phyloP scores from a whole-genome alignment of 1,140 invertebrate species.

The Orussus abietinus region DNA sequence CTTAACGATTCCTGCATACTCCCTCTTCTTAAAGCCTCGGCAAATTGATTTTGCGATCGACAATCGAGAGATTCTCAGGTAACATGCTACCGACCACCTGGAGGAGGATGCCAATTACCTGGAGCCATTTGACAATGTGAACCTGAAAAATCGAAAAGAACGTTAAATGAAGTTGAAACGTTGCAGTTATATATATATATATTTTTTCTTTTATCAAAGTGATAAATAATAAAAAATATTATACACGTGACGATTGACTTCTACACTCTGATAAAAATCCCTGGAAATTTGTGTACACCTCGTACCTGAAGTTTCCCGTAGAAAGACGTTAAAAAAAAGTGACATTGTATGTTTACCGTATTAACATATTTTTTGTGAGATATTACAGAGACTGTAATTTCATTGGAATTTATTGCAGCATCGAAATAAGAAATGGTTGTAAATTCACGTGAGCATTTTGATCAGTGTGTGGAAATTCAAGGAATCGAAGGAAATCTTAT shows the following conservation, averaged over 20 bases:
- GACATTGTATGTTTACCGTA: no score
- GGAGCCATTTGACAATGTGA: slow-evolving; percentile 49
- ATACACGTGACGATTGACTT: not conserved
- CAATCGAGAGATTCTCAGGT: no score
- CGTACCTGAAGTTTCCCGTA: not conserved
- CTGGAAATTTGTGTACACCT: not conserved
- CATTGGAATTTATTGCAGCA: no score
- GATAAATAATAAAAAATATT: not conserved
- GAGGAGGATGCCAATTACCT: no score
- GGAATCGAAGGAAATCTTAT: no score
- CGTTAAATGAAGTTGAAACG: slow-evolving; percentile 2
- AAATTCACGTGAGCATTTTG: no score
- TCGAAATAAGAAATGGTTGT: no score
- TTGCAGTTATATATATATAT: slow-evolving; percentile 1
- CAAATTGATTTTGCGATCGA: not conserved
- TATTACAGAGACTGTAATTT: no score
- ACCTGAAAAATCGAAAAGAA: slow-evolving; percentile 35
- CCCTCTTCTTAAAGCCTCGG: not conserved
- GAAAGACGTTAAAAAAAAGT: not conserved
- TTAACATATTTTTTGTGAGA: no score
- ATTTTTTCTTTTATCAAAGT: slow-evolving; percentile 1
- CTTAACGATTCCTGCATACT: not conserved
- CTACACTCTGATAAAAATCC: not conserved
- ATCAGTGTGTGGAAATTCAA: no score
- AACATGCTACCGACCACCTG: no score